These are phyloP conservation scores for Leptothorax acervorum DNA, from an alignment of 2,888 invertebrate genomes.

Conservation along the genomic window DNA sequence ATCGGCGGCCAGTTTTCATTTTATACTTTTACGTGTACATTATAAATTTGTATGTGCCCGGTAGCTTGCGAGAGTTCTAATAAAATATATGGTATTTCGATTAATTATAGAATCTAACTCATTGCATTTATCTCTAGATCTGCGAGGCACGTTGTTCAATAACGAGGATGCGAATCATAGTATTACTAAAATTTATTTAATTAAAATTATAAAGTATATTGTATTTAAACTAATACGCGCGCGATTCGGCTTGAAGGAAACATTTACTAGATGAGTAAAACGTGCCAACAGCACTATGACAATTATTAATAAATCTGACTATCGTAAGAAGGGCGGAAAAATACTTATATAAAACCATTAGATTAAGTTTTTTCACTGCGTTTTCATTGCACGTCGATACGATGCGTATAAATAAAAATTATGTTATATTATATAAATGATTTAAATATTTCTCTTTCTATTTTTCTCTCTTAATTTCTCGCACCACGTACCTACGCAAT, in stretches of 20 bases:
- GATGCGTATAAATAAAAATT: slow-evolving; percentile 14
- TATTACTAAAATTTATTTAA: slow-evolving; percentile 64
- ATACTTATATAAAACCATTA: slow-evolving; percentile 24
- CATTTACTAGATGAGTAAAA: slow-evolving; percentile 52
- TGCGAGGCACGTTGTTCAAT: slow-evolving; percentile 60
- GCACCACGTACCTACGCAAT: background rate
- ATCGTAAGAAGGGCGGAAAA: slow-evolving; percentile 43
- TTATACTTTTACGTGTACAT: slow-evolving; percentile 68
- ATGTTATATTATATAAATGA: background rate
- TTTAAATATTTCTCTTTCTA: background rate
- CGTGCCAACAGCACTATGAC: slow-evolving; percentile 68
- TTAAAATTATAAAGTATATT: slow-evolving; percentile 16
- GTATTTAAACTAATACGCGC: slow-evolving; percentile 53
- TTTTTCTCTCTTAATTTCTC: background rate
- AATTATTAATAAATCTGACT: slow-evolving; percentile 68
- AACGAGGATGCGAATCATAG: slow-evolving; percentile 53
- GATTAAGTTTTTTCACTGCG: slow-evolving; percentile 15
- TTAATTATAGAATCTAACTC: slow-evolving; percentile 56
- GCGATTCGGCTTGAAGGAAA: slow-evolving; percentile 31
- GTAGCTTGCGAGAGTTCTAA: slow-evolving; percentile 46
- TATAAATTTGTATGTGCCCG: slow-evolving; percentile 65
- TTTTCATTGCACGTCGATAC: slow-evolving; percentile 20
- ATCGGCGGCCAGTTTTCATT: slow-evolving; percentile 78
- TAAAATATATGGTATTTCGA: slow-evolving; percentile 44
- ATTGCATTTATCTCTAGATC: slow-evolving; percentile 69